Conservation (phyloP, 64 coral and sea anemone genomes). For the Montipora capricornis region DNA sequence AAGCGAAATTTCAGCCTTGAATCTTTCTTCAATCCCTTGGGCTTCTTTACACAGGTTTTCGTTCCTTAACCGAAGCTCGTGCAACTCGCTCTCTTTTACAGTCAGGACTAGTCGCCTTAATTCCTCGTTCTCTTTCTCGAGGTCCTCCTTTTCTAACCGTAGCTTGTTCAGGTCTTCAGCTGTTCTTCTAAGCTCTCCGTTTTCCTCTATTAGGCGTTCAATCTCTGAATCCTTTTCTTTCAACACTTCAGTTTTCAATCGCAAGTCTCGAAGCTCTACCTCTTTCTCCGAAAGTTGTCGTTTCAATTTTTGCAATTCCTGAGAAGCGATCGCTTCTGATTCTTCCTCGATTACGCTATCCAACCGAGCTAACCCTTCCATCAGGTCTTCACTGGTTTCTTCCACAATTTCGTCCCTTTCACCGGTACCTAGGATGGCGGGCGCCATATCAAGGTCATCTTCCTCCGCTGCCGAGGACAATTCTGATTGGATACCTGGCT, state of each 20-base stretch:
- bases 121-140: conserved; percentile 58
- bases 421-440: not conserved
- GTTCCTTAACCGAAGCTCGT: conserved; percentile 24
- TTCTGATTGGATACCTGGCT: conserved; percentile 12
- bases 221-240: conserved; percentile 53
- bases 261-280: conserved; percentile 67
- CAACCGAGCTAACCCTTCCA: conserved; percentile 22
- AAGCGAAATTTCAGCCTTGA: conserved; percentile 38
- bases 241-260: conserved; percentile 41
- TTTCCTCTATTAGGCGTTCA: conserved; percentile 48
- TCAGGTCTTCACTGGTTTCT: conserved; percentile 60
- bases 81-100: conserved; percentile 33
- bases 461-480: not conserved
- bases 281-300: conserved; percentile 76
- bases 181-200: conserved; percentile 18
- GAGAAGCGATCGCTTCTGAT: conserved; percentile 49
- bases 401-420: conserved; percentile 20
- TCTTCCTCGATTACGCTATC: conserved; percentile 67
- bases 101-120: conserved; percentile 33
- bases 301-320: conserved; percentile 57
- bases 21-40: conserved; percentile 16
- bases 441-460: not conserved
- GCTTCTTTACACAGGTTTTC: conserved; percentile 30
- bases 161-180: conserved; percentile 19
- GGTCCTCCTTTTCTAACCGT: conserved; percentile 12